Conservation (phyloP, 2,797 vertebrate genomes). For the Cyclura pinguis region DNA sequence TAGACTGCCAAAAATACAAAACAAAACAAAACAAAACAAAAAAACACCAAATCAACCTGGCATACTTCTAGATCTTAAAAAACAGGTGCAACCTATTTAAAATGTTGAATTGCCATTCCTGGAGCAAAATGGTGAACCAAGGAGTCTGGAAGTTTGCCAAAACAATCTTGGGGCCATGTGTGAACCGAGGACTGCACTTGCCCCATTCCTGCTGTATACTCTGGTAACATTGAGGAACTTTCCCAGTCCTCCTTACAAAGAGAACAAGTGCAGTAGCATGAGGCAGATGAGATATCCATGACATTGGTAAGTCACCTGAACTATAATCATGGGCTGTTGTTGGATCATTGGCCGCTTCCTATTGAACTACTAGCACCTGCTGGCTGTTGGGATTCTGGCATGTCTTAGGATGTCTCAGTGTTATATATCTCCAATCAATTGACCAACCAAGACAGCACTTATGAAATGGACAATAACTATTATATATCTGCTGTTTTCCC, state of each 20-base stretch:
- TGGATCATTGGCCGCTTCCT: not conserved
- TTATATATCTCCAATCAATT: too few species aligned
- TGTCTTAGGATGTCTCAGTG: not conserved
- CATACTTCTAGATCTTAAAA: too few species aligned
- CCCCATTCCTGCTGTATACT: not conserved
- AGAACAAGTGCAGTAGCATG: not conserved
- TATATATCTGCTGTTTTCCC: not conserved
- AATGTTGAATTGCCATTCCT: too few species aligned
- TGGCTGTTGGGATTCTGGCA: not conserved
- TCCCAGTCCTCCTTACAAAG: too few species aligned
- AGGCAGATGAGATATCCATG: not conserved
- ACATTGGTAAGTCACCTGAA: not conserved
- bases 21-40: too few species aligned
- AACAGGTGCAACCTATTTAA: too few species aligned
- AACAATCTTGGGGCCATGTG: too few species aligned
- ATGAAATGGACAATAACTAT: not conserved
- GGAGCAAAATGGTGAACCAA: too few species aligned
- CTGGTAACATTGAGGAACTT: not conserved
- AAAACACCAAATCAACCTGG: too few species aligned
- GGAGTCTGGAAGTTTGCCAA: too few species aligned
- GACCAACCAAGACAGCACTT: not conserved
- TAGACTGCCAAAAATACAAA: too few species aligned
- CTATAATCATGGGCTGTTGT: not conserved
- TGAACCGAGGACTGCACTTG: too few species aligned
- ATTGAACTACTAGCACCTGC: not conserved